phyloP scores from a whole-genome alignment of 2,888 invertebrate genomes.

The Protodeltote pygarga region DNA sequence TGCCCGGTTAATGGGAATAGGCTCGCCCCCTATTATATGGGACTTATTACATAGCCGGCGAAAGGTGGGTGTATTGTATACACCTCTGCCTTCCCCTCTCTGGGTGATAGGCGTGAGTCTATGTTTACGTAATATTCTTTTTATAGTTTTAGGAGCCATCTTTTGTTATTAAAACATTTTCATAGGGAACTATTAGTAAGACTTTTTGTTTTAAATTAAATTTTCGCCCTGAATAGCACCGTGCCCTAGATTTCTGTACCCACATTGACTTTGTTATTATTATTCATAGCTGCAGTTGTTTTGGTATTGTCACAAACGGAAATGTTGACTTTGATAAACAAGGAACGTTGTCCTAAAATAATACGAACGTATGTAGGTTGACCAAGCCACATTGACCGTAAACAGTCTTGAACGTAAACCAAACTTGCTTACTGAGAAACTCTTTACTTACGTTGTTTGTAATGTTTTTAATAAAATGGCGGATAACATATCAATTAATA shows the following conservation, averaged over 20 bases:
- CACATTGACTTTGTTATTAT: slow-evolving; percentile 41
- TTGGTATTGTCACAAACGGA: slow-evolving; percentile 49
- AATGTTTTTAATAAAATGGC: background rate
- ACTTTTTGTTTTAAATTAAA: too few relatives aligned
- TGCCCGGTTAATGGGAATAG: too few relatives aligned
- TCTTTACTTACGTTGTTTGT: slow-evolving; percentile 17
- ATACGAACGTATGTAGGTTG: slow-evolving; percentile 52
- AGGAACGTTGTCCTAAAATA: slow-evolving; percentile 68
- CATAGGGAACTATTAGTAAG: too few relatives aligned
- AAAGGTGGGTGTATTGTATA: too few relatives aligned
- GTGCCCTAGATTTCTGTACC: slow-evolving; percentile 13
- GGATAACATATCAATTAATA: background rate
- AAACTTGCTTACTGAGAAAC: slow-evolving; percentile 3
- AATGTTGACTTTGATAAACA: slow-evolving; percentile 61
- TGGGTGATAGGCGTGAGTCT: too few relatives aligned
- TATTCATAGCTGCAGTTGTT: slow-evolving; percentile 34
- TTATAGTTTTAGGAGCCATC: too few relatives aligned
- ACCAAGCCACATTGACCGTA: slow-evolving; percentile 48
- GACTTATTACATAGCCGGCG: too few relatives aligned
- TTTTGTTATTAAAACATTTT: too few relatives aligned
- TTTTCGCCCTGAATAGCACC: too few relatives aligned
- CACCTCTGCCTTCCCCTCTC: too few relatives aligned
- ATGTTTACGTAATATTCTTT: too few relatives aligned
- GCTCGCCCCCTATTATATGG: too few relatives aligned
- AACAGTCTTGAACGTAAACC: slow-evolving; percentile 44